Conservation (phyloP, 2,797 vertebrate genomes). For the Ptychobarbus kaznakovi region DNA sequence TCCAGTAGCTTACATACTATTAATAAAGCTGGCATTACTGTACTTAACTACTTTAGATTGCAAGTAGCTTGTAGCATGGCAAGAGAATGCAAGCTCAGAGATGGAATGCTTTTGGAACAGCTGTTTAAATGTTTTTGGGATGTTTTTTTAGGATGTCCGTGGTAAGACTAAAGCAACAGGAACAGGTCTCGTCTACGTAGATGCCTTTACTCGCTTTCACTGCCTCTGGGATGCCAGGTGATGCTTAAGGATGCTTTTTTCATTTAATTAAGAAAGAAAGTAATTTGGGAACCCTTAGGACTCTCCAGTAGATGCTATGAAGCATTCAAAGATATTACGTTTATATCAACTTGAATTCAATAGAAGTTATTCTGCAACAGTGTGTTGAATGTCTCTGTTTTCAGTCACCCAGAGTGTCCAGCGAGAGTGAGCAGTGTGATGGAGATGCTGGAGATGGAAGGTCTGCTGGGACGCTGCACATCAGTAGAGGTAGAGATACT, state of each 20-base stretch:
- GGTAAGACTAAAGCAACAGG: conserved; percentile 44
- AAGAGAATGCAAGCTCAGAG: neutral
- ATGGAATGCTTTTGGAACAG: neutral
- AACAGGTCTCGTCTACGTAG: conserved; percentile 63
- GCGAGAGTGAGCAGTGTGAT: conserved; percentile 61
- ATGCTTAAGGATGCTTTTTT: neutral
- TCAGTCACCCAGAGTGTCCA: conserved; percentile 66
- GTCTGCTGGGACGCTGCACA: conserved; percentile 63
- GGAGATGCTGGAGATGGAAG: conserved; percentile 55
- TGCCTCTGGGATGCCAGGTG: conserved; percentile 68
- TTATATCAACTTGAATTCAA: neutral
- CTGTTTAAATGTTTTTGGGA: neutral
- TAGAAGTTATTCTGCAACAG: neutral
- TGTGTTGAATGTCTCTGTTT: neutral
- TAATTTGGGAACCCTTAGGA: neutral
- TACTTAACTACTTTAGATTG: too few species aligned
- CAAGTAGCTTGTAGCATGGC: neutral
- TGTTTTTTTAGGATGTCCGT: conserved; percentile 49
- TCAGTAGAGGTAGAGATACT: conserved; percentile 61
- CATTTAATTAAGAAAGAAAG: neutral
- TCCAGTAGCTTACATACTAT: neutral
- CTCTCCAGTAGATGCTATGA: neutral
- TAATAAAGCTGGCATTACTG: neutral
- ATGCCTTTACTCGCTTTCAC: conserved; percentile 53
- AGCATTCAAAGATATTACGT: neutral